Evolutionary conservation across 2,113 vertebrate species (phyloP).

Genomic region (Misgurnus anguillicaudatus): DNA sequence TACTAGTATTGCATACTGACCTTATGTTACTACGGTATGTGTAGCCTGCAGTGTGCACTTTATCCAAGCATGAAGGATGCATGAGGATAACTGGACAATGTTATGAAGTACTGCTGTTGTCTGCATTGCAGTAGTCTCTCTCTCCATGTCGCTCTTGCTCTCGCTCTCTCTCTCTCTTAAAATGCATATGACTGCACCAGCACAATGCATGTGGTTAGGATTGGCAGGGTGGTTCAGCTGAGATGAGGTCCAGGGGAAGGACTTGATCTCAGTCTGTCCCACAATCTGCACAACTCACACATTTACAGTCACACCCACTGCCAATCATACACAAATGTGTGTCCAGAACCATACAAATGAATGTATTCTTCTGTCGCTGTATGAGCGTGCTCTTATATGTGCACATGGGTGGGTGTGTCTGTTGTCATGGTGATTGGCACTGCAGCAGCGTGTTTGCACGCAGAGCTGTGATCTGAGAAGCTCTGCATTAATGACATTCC

Average conservation of each 20-base stretch:
- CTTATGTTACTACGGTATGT: neutral
- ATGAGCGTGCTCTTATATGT: neutral
- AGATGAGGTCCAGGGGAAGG: neutral
- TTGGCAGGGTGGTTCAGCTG: neutral
- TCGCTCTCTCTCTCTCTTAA: slow-evolving; percentile 17
- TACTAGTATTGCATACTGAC: neutral
- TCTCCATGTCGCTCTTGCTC: slow-evolving; percentile 14
- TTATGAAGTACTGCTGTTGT: slow-evolving; percentile 29
- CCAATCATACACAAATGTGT: neutral
- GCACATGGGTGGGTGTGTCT: slow-evolving; percentile 16
- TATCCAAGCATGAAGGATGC: neutral
- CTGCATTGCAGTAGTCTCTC: slow-evolving; percentile 43
- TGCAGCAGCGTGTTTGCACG: slow-evolving; percentile 37
- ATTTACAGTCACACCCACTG: neutral
- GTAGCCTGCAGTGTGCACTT: neutral
- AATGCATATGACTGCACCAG: neutral
- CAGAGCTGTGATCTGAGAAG: slow-evolving; percentile 16
- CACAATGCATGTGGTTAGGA: neutral
- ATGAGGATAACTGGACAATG: slow-evolving; percentile 12
- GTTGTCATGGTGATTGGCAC: slow-evolving; percentile 28
- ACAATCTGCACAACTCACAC: neutral
- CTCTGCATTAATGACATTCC: slow-evolving; percentile 7
- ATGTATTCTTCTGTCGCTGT: neutral
- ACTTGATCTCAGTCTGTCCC: neutral
- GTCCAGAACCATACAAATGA: neutral